Evolutionary conservation across 1,140 invertebrate genomes (phyloP).

Genomic region (Drosophila busckii): DNA sequence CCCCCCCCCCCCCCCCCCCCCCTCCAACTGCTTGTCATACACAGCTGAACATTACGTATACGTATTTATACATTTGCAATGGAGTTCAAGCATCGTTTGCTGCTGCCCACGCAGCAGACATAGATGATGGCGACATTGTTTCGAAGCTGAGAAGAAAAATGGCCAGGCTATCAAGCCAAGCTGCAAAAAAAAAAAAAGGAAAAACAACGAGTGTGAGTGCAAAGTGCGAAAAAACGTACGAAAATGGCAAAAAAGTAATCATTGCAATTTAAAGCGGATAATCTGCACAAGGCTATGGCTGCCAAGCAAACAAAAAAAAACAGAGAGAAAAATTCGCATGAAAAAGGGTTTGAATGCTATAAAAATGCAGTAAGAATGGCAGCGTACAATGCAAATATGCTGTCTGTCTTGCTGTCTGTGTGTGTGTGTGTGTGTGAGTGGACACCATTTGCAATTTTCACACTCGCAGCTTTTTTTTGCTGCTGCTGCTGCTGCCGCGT

Average conservation of each 20-base stretch:
- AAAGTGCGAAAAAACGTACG: neutral
- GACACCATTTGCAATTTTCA: constrained; percentile 76
- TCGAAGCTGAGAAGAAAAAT: constrained; percentile 73
- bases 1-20: no score
- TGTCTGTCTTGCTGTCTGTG: constrained; percentile 11
- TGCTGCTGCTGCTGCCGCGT: constrained; percentile 6
- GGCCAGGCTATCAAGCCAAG: constrained; percentile 38
- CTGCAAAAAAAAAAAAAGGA: constrained; percentile 12
- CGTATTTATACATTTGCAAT: no score
- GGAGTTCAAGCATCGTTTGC: constrained; percentile 5
- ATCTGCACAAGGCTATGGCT: constrained; percentile 59
- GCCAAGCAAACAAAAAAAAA: constrained; percentile 39
- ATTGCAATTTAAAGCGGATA: constrained; percentile 77
- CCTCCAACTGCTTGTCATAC: constrained; percentile 5
- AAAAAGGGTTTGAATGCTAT: constrained; percentile 41
- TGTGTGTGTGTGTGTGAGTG: constrained; percentile 55
- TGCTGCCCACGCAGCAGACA: constrained; percentile 40
- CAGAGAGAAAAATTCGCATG: constrained; percentile 31
- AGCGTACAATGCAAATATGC: constrained; percentile 66
- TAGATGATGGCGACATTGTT: constrained; percentile 70
- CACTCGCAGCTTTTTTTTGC: constrained; percentile 50
- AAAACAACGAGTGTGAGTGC: no score
- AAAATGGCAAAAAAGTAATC: constrained; percentile 62
- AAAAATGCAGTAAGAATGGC: constrained; percentile 50
- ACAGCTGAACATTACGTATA: no score